Conservation (phyloP, 2,797 vertebrate species). For the Ceryle rudis region DNA sequence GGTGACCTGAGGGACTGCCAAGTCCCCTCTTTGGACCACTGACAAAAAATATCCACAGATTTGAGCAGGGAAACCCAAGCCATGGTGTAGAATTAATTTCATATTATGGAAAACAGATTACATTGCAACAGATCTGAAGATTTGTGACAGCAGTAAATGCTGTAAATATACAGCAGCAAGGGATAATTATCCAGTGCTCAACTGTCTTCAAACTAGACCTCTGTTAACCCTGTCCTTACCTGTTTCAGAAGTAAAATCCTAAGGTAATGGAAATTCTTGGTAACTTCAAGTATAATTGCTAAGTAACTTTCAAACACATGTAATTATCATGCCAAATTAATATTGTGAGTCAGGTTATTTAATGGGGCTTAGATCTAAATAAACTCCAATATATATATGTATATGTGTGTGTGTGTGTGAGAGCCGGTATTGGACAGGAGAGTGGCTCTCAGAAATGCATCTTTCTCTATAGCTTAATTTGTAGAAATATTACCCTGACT, state of each 20-base stretch:
- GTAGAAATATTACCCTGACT: background rate
- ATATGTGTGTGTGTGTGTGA: background rate
- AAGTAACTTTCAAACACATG: background rate
- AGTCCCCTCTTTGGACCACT: background rate
- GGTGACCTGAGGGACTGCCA: background rate
- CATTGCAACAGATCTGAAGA: background rate
- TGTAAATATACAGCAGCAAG: background rate
- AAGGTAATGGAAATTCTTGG: conserved; percentile 15
- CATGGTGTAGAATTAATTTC: background rate
- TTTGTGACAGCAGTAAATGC: background rate
- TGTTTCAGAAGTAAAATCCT: conserved; percentile 22
- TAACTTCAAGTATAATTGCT: conserved; percentile 36
- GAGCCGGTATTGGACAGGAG: background rate
- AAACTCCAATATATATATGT: background rate
- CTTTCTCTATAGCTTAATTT: background rate
- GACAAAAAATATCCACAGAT: background rate
- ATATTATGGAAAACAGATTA: background rate
- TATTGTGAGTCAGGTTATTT: conserved; percentile 14
- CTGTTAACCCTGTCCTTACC: conserved; percentile 21
- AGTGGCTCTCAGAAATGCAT: background rate
- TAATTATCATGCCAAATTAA: conserved; percentile 26
- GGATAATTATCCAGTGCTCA: conserved; percentile 8
- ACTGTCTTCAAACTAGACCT: background rate
- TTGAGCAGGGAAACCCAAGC: background rate
- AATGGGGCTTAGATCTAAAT: background rate